Base-by-base conservation (phyloP, 1,140 invertebrate species). In the Cydia strobilella region DNA sequence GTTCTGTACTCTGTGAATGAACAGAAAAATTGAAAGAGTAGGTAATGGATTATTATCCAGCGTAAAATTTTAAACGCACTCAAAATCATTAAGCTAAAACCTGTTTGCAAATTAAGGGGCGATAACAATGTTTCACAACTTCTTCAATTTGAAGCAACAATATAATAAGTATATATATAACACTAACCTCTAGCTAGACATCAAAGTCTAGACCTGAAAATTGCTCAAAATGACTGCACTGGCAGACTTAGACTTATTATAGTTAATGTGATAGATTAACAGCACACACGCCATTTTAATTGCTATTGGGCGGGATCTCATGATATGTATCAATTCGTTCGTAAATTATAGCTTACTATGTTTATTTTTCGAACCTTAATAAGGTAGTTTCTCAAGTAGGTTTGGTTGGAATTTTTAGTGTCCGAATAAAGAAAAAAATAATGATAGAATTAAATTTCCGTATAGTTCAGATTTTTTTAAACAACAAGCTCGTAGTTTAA, bases 281-380 rank as follows among this genome's bases (percentile, higher is more conserved):
- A 42, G 0, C 31, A 35, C 65, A 42, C 65, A 69, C 65, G 35
- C 65, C 15, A 69, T 69, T 69, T 69, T 69, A 69, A 69, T 69
- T 31, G 62, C 20, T 23, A 0, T 4, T 25, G 39, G 7, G 51
- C 45, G 51, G 42, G 12, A 51, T 12, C n/a, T n/a, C 20, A 18
- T 59, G 54, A 59, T 59, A 5, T 59, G 54, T 59, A 59, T 59
- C 54, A 59, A 59, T n/a, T 51, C 6, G n/a, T 59, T 23, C 54
- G n/a, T 23, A 59, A 20, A 59, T 59, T 54, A 23, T 23, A 23
- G 20, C 20, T 23, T 59, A 20, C 20, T 59, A 20, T 59, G 9
- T 59, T 23, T 59, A n/a, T n/a, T 59, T 59, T 59, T 59, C 20
- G 1, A 23, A 59, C 54, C 4, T 51, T 45, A 45, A 45, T 15